phyloP scores from a whole-genome alignment of 2,113 vertebrate genomes.

The Trematomus loennbergii region DNA sequence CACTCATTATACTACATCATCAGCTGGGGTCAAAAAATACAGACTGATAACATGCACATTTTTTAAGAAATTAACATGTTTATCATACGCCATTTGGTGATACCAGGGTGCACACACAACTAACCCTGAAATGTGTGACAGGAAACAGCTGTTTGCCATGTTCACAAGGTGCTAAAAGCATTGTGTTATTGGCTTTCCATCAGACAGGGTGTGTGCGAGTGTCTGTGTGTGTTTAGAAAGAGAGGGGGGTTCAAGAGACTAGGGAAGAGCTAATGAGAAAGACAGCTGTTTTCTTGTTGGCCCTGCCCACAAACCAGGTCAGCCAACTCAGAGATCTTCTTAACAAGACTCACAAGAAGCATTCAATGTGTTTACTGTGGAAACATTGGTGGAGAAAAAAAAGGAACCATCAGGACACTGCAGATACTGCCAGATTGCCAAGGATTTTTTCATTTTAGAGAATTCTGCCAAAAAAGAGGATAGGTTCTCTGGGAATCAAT shows the following conservation, averaged over 20 bases:
- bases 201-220: constrained; percentile 30
- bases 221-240: background rate
- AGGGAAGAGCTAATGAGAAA: constrained; percentile 61
- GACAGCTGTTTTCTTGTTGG: constrained; percentile 76
- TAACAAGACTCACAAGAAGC: constrained; percentile 42
- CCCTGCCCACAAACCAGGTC: constrained; percentile 68
- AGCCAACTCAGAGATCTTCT: constrained; percentile 56
- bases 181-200: constrained; percentile 73
- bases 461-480: constrained; percentile 46
- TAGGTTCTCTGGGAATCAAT: constrained; percentile 29
- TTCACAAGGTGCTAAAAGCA: constrained; percentile 66
- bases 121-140: constrained; percentile 33
- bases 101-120: constrained; percentile 1
- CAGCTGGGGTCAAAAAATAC: too few relatives aligned
- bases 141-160: constrained; percentile 80
- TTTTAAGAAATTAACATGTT: too few relatives aligned
- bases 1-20: too few relatives aligned
- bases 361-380: constrained; percentile 51
- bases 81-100: too few relatives aligned
- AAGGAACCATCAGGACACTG: constrained; percentile 29
- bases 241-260: background rate
- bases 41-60: too few relatives aligned
- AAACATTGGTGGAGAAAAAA: constrained; percentile 14
- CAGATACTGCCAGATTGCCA: constrained; percentile 39
- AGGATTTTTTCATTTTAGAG: constrained; percentile 47